Base-by-base conservation (phyloP, 2,113 vertebrate species). In the Hystrix cristata region DNA sequence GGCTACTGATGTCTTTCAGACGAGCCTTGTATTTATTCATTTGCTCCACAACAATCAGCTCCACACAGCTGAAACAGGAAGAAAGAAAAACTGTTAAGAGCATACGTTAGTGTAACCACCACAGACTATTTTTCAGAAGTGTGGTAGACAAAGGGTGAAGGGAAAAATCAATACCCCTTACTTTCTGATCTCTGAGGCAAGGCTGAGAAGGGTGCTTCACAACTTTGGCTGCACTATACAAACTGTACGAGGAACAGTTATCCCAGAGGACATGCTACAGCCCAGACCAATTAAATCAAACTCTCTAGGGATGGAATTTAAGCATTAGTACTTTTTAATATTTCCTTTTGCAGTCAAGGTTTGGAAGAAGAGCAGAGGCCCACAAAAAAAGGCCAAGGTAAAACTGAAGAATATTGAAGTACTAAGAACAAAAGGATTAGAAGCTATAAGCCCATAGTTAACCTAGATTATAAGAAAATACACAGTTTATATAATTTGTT, bases 21-120 rank as follows among this genome's bases (percentile, higher is more conserved):
- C 99, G 99, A 89, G 99, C 99, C 95, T 98, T 99, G 97, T 99
- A 99, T 97, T 99, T 99, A 98, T 99, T 99, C 99, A 99, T 99
- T 98, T 99, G 99, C 97, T 99, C 99, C 2, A 99, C 98, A 96
- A 99, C 99, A 87, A 99, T 99, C 87, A 99, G 98, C 94, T 99
- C 99, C 59, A 99, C 99, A 12, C 99, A 99, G 85, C 99, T 99
- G 72, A 8, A 86, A 96, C 3, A 87, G 69, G 31, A 96, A 81
- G 19, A 92, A 82, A 91, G 59, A 87, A 65, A 98, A 94, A 95
- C 23, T 18, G 59, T 57, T 97, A 97, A 97, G 84, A 92, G 67
- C 2, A 64, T 5, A 93, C 82, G 34, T 79, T 88, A 93, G 38
- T 72, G 19, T 27, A 87, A 97, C 64, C 79, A 0, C 46, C 27